phyloP scores from a whole-genome alignment of 2,888 invertebrate species.

The Dryomyza anilis region DNA sequence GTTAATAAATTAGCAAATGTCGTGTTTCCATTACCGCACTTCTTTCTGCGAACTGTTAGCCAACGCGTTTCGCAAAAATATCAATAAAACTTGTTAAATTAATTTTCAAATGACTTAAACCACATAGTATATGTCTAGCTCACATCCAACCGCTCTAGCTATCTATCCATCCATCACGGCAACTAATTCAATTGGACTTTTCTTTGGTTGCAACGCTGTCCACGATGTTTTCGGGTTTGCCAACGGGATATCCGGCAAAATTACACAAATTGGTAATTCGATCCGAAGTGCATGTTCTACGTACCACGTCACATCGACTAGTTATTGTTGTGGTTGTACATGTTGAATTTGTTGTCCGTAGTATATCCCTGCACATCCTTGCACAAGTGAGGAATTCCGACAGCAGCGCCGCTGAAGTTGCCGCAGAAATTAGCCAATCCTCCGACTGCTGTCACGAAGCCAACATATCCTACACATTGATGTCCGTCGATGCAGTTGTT shows the following conservation, averaged over 20 bases:
- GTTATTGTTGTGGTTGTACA: not conserved
- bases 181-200: not conserved
- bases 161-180: not conserved
- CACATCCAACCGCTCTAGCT: too few relatives aligned
- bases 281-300: slow-evolving; percentile 50
- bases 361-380: slow-evolving; percentile 21
- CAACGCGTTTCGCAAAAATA: not conserved
- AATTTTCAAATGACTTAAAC: not conserved
- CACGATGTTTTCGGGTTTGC: not conserved
- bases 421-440: slow-evolving; percentile 25
- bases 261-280: slow-evolving; percentile 52
- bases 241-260: slow-evolving; percentile 19
- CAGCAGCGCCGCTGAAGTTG: not conserved
- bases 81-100: not conserved
- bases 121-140: too few relatives aligned
- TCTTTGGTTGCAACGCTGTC: slow-evolving; percentile 17
- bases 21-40: too few relatives aligned
- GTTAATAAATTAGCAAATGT: too few relatives aligned
- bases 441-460: slow-evolving; percentile 21
- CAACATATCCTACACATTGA: slow-evolving; percentile 18
- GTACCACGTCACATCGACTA: not conserved
- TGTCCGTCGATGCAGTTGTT: not conserved
- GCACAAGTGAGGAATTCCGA: slow-evolving; percentile 22
- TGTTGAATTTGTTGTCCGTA: not conserved
- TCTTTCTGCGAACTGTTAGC: too few relatives aligned